Percentiles rank a stretch among this genome's conserved stretches.
These are phyloP conservation scores for Grus americana DNA, from an alignment of 2,113 vertebrate genomes.

Conservation along the genomic window DNA sequence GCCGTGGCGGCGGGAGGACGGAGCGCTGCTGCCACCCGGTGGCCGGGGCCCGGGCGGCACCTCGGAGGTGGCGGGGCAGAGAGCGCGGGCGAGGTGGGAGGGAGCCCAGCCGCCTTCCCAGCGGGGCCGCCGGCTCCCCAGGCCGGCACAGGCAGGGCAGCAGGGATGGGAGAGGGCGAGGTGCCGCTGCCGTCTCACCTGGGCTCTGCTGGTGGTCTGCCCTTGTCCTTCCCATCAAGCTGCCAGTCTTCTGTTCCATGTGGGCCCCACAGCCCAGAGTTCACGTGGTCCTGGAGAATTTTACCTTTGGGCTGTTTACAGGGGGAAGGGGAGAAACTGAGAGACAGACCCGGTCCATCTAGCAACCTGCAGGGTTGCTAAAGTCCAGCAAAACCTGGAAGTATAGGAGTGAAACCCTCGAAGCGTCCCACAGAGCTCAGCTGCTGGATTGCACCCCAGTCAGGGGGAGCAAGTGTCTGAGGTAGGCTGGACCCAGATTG, in stretches of 20 bases:
- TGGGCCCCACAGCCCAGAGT: rapidly evolving
- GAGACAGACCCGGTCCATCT: rapidly evolving
- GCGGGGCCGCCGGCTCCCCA: background rate
- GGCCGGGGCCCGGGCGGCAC: background rate
- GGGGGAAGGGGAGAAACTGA: background rate
- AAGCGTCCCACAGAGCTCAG: background rate
- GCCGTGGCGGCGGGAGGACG: background rate
- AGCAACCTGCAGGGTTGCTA: background rate
- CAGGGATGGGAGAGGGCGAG: too few species aligned
- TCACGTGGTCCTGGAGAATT: rapidly evolving
- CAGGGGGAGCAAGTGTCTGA: too few species aligned
- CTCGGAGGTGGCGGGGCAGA: background rate
- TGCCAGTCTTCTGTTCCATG: rapidly evolving
- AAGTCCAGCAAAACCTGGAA: background rate
- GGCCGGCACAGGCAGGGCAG: too few species aligned
- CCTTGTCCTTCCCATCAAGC: background rate
- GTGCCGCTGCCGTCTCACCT: background rate
- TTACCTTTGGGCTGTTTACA: rapidly evolving
- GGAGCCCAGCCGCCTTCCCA: too few species aligned
- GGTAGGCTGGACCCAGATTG: background rate
- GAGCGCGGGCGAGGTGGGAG: background rate
- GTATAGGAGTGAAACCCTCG: rapidly evolving
- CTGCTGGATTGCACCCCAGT: background rate
- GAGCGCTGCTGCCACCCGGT: background rate
- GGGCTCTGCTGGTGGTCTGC: background rate